Conservation (phyloP, 2,797 vertebrate genomes). For the Lagocephalus sceleratus region DNA sequence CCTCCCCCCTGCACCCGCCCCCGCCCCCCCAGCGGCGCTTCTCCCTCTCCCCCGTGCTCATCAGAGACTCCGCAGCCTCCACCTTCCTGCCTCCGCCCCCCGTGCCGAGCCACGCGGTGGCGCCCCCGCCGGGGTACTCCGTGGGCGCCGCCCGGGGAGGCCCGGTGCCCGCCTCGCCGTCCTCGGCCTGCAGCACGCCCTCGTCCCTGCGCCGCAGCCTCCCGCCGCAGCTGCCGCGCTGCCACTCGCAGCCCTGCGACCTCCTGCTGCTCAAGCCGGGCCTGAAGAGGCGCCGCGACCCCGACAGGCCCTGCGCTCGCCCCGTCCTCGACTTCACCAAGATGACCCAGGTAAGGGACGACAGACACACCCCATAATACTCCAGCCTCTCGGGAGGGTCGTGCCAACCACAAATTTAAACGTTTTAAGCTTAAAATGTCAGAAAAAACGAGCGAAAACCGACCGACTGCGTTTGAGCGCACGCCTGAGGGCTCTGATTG, state of each 20-base stretch:
- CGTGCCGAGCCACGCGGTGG: conserved; percentile 60
- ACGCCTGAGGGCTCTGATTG: no score
- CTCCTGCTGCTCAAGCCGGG: conserved; percentile 87
- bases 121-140: conserved; percentile 59
- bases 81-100: conserved; percentile 78
- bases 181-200: conserved; percentile 84
- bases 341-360: conserved; percentile 81
- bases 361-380: no score
- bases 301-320: conserved; percentile 80
- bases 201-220: conserved; percentile 81
- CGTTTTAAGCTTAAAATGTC: no score
- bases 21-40: conserved; percentile 83
- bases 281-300: conserved; percentile 82
- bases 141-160: background rate
- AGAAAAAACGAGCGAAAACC: no score
- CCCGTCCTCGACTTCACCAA: conserved; percentile 86
- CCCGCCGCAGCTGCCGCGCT: conserved; percentile 84
- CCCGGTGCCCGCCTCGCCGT: conserved; percentile 79
- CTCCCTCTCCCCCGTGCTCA: conserved; percentile 87
- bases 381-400: no score
- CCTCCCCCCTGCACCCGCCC: conserved; percentile 79
- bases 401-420: no score
- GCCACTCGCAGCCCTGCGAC: conserved; percentile 91
- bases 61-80: conserved; percentile 81
- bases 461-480: no score